phyloP scores from a whole-genome alignment of 1,140 invertebrate genomes.

The Zophobas atratus region DNA sequence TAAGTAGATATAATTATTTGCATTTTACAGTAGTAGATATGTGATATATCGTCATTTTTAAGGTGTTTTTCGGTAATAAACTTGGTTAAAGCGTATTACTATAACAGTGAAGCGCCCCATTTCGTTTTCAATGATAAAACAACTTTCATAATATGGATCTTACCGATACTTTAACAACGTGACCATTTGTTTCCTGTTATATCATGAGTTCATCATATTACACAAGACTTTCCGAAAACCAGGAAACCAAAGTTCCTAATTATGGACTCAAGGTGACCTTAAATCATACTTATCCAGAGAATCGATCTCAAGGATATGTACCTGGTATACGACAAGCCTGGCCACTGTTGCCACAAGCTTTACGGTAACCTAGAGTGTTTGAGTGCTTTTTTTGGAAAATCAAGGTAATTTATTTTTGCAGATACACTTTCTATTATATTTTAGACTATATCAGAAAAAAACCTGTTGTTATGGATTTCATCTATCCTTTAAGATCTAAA shows the following conservation, averaged over 20 bases:
- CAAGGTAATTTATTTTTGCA: constrained; percentile 65
- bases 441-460: constrained; percentile 73
- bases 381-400: constrained; percentile 42
- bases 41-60: too few species aligned
- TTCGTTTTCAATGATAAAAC: too few species aligned
- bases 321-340: constrained; percentile 78
- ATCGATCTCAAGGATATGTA: constrained; percentile 78
- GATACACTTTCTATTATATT: constrained; percentile 79
- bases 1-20: too few species aligned
- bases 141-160: too few species aligned
- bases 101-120: too few species aligned
- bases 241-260: constrained; percentile 67
- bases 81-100: too few species aligned
- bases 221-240: not conserved
- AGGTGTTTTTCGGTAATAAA: too few species aligned
- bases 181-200: too few species aligned
- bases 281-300: constrained; percentile 83
- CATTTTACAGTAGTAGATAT: too few species aligned
- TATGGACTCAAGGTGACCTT: constrained; percentile 81
- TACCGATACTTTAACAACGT: too few species aligned
- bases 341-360: constrained; percentile 74
- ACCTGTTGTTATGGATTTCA: constrained; percentile 80
- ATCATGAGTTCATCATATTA: too few species aligned
- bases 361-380: constrained; percentile 70
- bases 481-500: constrained; percentile 75